Evolutionary conservation across 2,797 vertebrate genomes (phyloP).

Genomic region (Leptoclinus maculatus): DNA sequence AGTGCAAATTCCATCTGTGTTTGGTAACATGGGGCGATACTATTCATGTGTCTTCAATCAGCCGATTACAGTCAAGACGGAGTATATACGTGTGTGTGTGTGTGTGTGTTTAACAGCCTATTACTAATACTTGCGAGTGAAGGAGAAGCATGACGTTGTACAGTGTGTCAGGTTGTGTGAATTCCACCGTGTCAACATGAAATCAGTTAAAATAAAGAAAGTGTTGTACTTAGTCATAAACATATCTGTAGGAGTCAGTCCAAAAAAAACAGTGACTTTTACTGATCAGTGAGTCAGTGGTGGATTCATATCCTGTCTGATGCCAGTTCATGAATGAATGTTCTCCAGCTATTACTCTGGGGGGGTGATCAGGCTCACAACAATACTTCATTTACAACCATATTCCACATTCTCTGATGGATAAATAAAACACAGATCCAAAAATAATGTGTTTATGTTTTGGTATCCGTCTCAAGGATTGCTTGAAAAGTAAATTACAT

Average conservation of each 20-base stretch:
- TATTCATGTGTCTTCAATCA: slow-evolving; percentile 13
- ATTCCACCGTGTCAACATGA: slow-evolving; percentile 30
- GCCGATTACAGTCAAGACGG: slow-evolving; percentile 30
- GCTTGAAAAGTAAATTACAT: slow-evolving; percentile 14
- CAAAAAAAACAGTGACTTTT: not conserved
- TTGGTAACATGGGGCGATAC: not conserved
- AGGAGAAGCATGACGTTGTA: slow-evolving; percentile 40
- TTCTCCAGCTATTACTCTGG: not conserved
- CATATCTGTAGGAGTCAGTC: not conserved
- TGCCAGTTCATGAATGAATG: slow-evolving; percentile 19
- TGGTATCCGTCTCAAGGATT: not conserved
- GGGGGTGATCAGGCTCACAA: slow-evolving; percentile 8
- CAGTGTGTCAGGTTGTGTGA: not conserved
- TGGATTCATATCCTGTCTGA: slow-evolving; percentile 47
- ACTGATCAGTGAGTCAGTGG: slow-evolving; percentile 29
- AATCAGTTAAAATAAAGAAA: not conserved
- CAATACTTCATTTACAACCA: slow-evolving; percentile 26
- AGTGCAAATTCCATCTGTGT: not conserved
- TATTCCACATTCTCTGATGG: slow-evolving; percentile 36
- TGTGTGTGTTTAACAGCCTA: slow-evolving; percentile 21
- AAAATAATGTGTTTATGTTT: slow-evolving; percentile 14
- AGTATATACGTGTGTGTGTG: not conserved
- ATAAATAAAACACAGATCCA: slow-evolving; percentile 51
- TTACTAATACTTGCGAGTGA: slow-evolving; percentile 23
- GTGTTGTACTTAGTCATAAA: not conserved